Evolutionary conservation across 2,888 invertebrate genomes (phyloP), one percentile per base, ranked within the genome.

Genomic region (Drosophila trichaetosa): DNA sequence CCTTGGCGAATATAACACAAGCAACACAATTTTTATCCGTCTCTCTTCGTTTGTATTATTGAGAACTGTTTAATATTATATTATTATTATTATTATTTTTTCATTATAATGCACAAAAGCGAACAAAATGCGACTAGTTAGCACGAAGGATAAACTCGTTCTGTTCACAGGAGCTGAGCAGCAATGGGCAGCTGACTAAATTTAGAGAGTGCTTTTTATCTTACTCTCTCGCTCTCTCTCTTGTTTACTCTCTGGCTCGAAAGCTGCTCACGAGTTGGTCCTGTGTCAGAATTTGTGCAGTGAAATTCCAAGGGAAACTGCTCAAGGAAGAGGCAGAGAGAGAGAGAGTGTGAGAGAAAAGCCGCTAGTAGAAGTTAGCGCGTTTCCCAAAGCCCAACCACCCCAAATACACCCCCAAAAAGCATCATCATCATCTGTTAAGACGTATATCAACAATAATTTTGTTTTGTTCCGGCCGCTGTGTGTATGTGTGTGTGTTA

Each of bases 131-230:
- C 89, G 88, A 83, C 90, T 73, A 79, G 63, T 75, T 81, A 81
- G 89, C 79, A 86, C 91, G 87, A 92, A 91, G 91, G 91, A 91
- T 91, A 85, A 88, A 91, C 91, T 91, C 92, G 91, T 89, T 92
- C 91, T 91, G 81, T 76, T 64, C 69, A 53, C 46, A 56, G 67
- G 58, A 61, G 48, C 34, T 76, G 67, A 72, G 27, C 42, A 59
- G 60, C 69, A 57, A 51, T 54, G 61, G 64, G 76, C 83, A 83
- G 83, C 83, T 85, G 85, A 80, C 77, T 63, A 70, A 57, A 40
- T 7, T 13, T 42, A 29, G 73, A 75, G 79, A 65, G 61, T 33
- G 76, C 84, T 80, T 80, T 75, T 56, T 2, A 40, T 57, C 57
- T 49, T 60, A 5, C 62, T 56, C 75, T 59, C 34, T 33, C 31